phyloP scores from a whole-genome alignment of 37 sponge, comb jelly and placozoan genomes.

The Aplysina aerophoba region DNA sequence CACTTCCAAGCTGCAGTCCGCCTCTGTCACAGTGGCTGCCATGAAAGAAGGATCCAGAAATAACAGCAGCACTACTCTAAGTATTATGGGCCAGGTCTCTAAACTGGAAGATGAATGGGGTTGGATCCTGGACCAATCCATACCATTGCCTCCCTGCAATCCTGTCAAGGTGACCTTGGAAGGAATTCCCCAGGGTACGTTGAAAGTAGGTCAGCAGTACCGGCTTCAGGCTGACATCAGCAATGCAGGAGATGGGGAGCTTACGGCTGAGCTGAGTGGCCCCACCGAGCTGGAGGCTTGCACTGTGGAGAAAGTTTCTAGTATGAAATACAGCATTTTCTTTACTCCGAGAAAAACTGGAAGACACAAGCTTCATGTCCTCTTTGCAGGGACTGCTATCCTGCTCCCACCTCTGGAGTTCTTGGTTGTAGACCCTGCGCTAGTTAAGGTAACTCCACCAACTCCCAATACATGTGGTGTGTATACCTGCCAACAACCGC shows the following conservation, averaged over 20 bases:
- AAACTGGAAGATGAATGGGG: too few relatives aligned
- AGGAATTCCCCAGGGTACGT: slow-evolving; percentile 35
- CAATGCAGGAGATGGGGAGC: slow-evolving; percentile 68
- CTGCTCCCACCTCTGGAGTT: slow-evolving; percentile 51
- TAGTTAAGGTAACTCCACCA: slow-evolving; percentile 37
- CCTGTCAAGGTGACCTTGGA: neutral
- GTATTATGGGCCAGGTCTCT: too few relatives aligned
- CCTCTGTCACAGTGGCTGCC: too few relatives aligned
- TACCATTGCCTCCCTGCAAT: neutral
- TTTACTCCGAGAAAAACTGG: slow-evolving; percentile 71
- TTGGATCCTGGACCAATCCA: too few relatives aligned
- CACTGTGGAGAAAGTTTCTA: neutral
- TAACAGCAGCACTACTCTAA: too few relatives aligned
- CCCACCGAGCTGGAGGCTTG: slow-evolving; percentile 5
- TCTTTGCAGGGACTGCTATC: slow-evolving; percentile 35
- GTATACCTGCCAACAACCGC: slow-evolving; percentile 41
- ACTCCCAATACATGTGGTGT: slow-evolving; percentile 43
- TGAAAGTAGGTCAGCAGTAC: slow-evolving; percentile 49
- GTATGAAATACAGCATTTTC: neutral
- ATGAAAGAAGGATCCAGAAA: too few relatives aligned
- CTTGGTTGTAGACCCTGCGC: slow-evolving; percentile 43
- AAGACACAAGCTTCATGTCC: slow-evolving; percentile 33
- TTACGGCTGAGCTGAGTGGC: slow-evolving; percentile 41
- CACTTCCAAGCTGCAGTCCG: too few relatives aligned
- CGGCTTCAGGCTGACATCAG: slow-evolving; percentile 44